phyloP scores from a whole-genome alignment of 2,888 invertebrate genomes.

The Glaucopsyche alexis region DNA sequence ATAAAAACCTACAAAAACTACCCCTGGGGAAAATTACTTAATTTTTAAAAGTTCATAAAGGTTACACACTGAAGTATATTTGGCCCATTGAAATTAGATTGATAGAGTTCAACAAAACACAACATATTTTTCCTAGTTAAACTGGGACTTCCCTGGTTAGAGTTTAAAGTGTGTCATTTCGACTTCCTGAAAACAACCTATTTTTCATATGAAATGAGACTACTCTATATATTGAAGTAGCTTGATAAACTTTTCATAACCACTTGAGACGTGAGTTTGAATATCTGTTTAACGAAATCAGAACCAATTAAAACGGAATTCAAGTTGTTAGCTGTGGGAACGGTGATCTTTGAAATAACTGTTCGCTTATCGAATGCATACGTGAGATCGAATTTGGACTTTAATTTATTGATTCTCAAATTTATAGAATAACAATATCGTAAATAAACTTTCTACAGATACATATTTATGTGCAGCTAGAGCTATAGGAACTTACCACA shows the following conservation, averaged over 20 bases:
- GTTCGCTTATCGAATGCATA: conserved; percentile 10
- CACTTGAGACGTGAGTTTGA: not conserved
- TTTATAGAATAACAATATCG: not conserved
- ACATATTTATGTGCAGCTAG: not conserved
- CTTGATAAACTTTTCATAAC: not conserved
- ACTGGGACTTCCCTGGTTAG: too few species aligned
- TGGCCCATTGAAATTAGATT: too few species aligned
- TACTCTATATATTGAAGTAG: not conserved
- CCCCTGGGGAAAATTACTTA: not conserved
- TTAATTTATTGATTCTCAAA: conserved; percentile 1
- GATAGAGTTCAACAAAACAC: too few species aligned
- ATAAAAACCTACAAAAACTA: too few species aligned
- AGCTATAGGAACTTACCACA: not conserved
- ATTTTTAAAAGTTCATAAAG: too few species aligned
- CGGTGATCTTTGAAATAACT: conserved; percentile 24
- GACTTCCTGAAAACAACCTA: too few species aligned
- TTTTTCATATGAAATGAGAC: not conserved
- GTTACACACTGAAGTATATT: too few species aligned
- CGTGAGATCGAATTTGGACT: not conserved
- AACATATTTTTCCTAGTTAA: too few species aligned
- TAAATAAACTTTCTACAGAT: not conserved
- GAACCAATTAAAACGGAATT: conserved; percentile 16
- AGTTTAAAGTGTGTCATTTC: too few species aligned
- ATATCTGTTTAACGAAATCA: conserved; percentile 11
- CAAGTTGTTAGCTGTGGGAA: conserved; percentile 4